Base-by-base conservation (phyloP, 1,140 invertebrate genomes). In the Adoxophyes honmai region DNA sequence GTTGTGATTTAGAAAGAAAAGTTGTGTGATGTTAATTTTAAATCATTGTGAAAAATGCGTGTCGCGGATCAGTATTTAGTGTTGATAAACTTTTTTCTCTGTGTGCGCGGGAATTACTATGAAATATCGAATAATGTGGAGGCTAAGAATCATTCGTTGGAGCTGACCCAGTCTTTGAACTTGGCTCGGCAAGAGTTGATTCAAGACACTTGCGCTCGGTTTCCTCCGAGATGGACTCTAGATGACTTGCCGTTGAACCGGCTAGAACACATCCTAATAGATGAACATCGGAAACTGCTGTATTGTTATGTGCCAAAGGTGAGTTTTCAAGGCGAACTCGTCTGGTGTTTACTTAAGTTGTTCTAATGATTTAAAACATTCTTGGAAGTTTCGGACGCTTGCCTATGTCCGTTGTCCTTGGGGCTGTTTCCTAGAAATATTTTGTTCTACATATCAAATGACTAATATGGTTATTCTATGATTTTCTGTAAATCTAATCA, bases 271-370 rank as follows among this genome's bases (percentile, higher is more conserved):
- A 92, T 97, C 78, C 89, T 97, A 57, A 93, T 97, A 11, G 95
- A 97, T 76, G 93, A 94, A 68, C 91, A 93, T 51, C 94, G 96
- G 70, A 94, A 95, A 73, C 83, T 97, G 1, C 89, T 98, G 0
- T 98, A 98, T 77, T 98, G 97, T 80, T 97, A 97, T 86, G 96
- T 98, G 51, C 96, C 97, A 54, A 98, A 98, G 92, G 95, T 96
- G 90, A 89, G 85, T 75, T 70, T 55, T 77, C 75, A 85, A 82
- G 78, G 76, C 66, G 64, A 73, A 81, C 78, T 0, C 52, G 66
- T 48, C 42, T 48, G 11, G 16, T 34, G 11, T 54, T 54, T 34
- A 21, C 16, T 44, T 44, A 44, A 18, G 18, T 36, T 35, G 34
- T 8, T 34, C 21, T 38, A 38, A 11, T 38, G 11, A 53, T 28